These are phyloP conservation scores for human DNA, from an alignment of 2,113 vertebrate genomes.

Conservation along the genomic window DNA sequence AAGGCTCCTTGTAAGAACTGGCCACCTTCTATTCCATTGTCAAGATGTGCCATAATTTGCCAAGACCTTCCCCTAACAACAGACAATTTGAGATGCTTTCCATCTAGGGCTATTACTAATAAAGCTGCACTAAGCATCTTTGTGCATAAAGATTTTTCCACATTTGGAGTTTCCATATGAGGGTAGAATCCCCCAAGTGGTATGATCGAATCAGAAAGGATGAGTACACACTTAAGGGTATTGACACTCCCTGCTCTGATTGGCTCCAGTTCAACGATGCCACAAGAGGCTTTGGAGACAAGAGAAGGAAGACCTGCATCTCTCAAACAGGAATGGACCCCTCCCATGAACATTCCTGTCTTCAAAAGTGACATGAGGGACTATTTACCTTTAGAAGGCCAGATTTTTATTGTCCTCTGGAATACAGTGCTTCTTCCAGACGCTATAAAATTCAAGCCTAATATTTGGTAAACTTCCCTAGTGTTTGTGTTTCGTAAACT, in stretches of 20 bases:
- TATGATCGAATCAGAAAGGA: not conserved
- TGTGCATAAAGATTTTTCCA: not conserved
- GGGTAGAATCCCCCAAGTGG: not conserved
- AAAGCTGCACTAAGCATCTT: not conserved
- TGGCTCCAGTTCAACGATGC: not conserved
- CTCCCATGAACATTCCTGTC: not conserved
- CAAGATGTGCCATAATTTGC: not conserved
- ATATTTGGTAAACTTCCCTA: slow-evolving; percentile 42
- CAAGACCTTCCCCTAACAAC: not conserved
- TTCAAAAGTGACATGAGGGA: not conserved
- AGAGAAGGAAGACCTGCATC: not conserved
- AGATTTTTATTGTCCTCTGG: slow-evolving; percentile 45
- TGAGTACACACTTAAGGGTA: not conserved
- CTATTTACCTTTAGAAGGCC: not conserved
- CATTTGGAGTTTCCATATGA: not conserved
- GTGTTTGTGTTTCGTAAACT: slow-evolving; percentile 44
- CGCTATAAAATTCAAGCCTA: slow-evolving; percentile 51
- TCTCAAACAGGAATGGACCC: not conserved
- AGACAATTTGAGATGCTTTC: not conserved
- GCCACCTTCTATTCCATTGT: not conserved
- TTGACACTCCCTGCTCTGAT: not conserved
- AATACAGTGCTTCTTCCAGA: slow-evolving; percentile 35
- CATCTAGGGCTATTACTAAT: not conserved
- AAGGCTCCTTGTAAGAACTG: not conserved
- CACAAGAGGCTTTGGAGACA: not conserved